Conservation (phyloP, 1,140 invertebrate species). For the Listronotus oregonensis region DNA sequence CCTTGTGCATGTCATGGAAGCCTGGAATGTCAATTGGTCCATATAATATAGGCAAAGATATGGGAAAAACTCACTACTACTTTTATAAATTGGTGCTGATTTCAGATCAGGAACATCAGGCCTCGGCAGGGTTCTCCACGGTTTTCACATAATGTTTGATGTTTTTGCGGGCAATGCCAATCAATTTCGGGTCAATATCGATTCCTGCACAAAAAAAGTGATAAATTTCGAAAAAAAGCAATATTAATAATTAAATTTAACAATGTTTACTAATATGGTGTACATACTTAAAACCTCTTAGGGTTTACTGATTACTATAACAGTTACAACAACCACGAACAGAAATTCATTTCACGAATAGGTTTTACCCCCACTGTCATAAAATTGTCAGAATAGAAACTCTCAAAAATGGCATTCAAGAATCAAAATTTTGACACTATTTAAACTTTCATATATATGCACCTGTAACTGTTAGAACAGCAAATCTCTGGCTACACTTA, state of each 20-base stretch:
- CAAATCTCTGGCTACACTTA: conserved; percentile 82
- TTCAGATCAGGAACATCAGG: conserved; percentile 23
- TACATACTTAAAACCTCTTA: too few relatives aligned
- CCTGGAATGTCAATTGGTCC: conserved; percentile 75
- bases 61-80: conserved; percentile 73
- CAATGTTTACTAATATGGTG: too few relatives aligned
- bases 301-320: too few relatives aligned
- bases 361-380: too few relatives aligned
- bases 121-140: conserved; percentile 41
- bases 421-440: too few relatives aligned
- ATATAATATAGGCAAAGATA: conserved; percentile 83
- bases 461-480: conserved; percentile 75
- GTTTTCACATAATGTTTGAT: conserved; percentile 76
- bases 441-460: too few relatives aligned
- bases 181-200: conserved; percentile 91
- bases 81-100: conserved; percentile 33
- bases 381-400: too few relatives aligned
- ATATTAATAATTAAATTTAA: too few relatives aligned
- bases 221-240: too few relatives aligned
- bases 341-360: too few relatives aligned
- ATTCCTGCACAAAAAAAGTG: conserved; percentile 68
- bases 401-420: too few relatives aligned
- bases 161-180: conserved; percentile 81
- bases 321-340: too few relatives aligned
- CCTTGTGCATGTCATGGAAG: conserved; percentile 58